Base-by-base conservation (phyloP, 2,113 vertebrate species). In the Craseonycteris thonglongyai region DNA sequence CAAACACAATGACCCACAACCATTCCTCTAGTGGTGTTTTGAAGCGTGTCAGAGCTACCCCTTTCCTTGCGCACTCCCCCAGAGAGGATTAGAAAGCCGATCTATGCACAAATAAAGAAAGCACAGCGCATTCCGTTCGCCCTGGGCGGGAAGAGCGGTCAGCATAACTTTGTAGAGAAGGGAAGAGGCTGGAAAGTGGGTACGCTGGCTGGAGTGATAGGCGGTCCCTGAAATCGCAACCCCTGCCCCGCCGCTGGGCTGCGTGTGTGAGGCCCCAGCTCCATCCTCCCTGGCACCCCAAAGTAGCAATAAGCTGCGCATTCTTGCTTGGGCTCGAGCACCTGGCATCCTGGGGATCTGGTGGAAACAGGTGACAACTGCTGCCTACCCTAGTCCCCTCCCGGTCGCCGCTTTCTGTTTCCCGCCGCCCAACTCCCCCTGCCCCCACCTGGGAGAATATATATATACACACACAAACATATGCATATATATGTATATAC, bases 171-270 rank as follows among this genome's bases (percentile, higher is more conserved):
- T 10, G 33, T 54, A 4, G 10, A 28, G 15, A 19, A 63, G 11
- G 26, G 9, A 22, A 47, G 59, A 15, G 66, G 38, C 11, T 0
- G 30, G 7, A 51, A 33, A 1, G 10, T 2, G 38, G 83, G 38
- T 15, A 28, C 24, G 3, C n/a, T 0, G 18, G 10, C 30, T 65
- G 21, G 0, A 6, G 68, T 2, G 38, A 22, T 3, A n/a, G 72
- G 84, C 7, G 14, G 10, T 38, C 19, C 19, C 45, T 0, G 65
- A 2, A 26, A 35, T 54, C 65, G 21, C 40, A 14, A 33, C 28
- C 21, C 38, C 40, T 81, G 3, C 93, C 95, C 93, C 88, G 21
- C 85, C 86, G 58, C 86, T 91, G 84, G 88, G 94, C 68, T 95
- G 95, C 93, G 75, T 16, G 15, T 5, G 61, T 19, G 66, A 74